These are phyloP conservation scores for Brachyhypopomus occidentalis DNA, from an alignment of 2,113 vertebrate species.

Conservation along the genomic window DNA sequence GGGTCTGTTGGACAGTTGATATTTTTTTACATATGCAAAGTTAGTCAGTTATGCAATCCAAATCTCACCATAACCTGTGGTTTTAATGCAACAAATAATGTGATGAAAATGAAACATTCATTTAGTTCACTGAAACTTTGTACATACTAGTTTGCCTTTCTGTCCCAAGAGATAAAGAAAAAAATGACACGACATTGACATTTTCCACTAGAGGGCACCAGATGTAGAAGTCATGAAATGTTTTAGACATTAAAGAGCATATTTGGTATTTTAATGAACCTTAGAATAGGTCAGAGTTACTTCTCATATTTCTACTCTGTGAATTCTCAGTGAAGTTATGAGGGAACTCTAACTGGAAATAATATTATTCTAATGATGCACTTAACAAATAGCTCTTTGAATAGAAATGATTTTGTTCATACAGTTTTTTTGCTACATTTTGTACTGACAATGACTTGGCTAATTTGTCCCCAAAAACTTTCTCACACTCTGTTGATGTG, in stretches of 20 bases:
- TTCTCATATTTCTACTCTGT: neutral
- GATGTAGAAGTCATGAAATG: neutral
- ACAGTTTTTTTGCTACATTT: neutral
- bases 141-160: neutral
- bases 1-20: neutral
- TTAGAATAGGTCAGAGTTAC: neutral
- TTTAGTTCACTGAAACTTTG: too few relatives aligned
- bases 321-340: neutral
- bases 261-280: neutral
- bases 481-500: too few relatives aligned
- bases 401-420: neutral
- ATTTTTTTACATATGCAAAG: neutral
- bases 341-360: neutral
- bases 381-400: neutral
- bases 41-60: neutral
- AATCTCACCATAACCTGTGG: neutral
- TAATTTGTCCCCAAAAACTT: too few relatives aligned
- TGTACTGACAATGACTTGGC: neutral
- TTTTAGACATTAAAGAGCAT: neutral
- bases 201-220: slow-evolving; percentile 55
- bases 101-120: neutral
- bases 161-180: neutral
- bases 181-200: slow-evolving; percentile 23
- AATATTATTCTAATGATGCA: neutral
- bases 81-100: neutral